phyloP scores from a whole-genome alignment of 2,113 vertebrate species.

The Antidorcas marsupialis region DNA sequence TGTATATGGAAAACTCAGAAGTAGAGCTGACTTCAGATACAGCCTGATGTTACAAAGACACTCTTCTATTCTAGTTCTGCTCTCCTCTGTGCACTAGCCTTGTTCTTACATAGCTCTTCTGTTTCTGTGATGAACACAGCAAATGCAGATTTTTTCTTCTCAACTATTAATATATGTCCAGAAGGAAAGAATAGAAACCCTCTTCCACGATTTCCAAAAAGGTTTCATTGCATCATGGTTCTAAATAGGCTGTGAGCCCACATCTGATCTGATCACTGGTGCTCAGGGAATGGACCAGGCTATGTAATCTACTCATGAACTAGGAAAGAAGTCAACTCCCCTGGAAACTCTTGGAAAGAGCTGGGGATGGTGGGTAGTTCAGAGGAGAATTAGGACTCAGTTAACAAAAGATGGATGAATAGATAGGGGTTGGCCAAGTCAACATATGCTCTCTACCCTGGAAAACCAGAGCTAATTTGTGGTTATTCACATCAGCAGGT shows the following conservation, averaged over 20 bases:
- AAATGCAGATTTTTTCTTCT: background rate
- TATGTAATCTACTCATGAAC: background rate
- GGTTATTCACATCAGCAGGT: background rate
- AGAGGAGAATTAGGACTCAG: background rate
- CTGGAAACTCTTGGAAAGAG: background rate
- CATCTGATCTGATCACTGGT: background rate
- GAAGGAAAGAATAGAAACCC: background rate
- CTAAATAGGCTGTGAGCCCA: background rate
- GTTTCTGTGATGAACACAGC: background rate
- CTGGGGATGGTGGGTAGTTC: background rate
- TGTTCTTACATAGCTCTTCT: background rate
- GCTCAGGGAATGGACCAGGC: background rate
- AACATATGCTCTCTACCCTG: background rate
- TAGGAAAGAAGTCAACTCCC: background rate
- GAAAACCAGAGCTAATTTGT: background rate
- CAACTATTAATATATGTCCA: background rate
- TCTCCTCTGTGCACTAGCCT: background rate
- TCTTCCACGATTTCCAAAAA: background rate
- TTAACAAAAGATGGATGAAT: background rate
- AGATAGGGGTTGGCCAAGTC: background rate
- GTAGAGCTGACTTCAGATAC: background rate
- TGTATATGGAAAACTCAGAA: background rate
- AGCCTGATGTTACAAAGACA: background rate
- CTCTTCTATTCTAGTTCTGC: background rate
- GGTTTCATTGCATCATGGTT: background rate